These are phyloP conservation scores for Cremastinae sp. DNA, from an alignment of 2,888 invertebrate species.

Conservation along the genomic window DNA sequence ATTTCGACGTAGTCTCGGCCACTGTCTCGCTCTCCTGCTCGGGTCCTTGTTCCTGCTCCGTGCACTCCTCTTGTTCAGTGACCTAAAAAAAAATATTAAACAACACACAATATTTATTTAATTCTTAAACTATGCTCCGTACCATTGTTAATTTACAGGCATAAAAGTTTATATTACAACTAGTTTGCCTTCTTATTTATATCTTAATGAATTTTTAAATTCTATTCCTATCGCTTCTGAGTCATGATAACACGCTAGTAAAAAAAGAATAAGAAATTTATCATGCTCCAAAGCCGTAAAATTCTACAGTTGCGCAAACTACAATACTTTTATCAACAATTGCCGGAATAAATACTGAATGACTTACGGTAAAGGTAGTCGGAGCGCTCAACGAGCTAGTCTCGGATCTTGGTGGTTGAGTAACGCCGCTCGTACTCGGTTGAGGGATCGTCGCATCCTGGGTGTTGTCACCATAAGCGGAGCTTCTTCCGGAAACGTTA, in stretches of 20 bases:
- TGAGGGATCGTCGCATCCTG: conserved; percentile 80
- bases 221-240: background rate
- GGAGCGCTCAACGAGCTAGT: conserved; percentile 82
- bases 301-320: background rate
- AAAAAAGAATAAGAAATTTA: conserved; percentile 15
- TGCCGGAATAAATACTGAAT: background rate
- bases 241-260: conserved; percentile 18
- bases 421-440: conserved; percentile 74
- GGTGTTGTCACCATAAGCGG: conserved; percentile 91
- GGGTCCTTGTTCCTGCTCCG: conserved; percentile 73
- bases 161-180: too few species aligned
- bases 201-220: background rate
- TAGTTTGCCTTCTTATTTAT: too few species aligned
- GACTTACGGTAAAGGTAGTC: conserved; percentile 79
- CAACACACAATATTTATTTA: too few species aligned
- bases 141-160: too few species aligned
- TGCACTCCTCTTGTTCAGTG: conserved; percentile 72
- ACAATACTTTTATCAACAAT: too few species aligned
- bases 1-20: conserved; percentile 81
- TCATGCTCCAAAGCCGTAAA: background rate
- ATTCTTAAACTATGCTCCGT: too few species aligned
- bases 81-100: conserved; percentile 60
- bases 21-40: conserved; percentile 78
- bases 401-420: conserved; percentile 82
- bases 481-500: conserved; percentile 94